These are phyloP conservation scores for Hirundo rustica DNA, from an alignment of 2,797 vertebrate species.

Conservation along the genomic window DNA sequence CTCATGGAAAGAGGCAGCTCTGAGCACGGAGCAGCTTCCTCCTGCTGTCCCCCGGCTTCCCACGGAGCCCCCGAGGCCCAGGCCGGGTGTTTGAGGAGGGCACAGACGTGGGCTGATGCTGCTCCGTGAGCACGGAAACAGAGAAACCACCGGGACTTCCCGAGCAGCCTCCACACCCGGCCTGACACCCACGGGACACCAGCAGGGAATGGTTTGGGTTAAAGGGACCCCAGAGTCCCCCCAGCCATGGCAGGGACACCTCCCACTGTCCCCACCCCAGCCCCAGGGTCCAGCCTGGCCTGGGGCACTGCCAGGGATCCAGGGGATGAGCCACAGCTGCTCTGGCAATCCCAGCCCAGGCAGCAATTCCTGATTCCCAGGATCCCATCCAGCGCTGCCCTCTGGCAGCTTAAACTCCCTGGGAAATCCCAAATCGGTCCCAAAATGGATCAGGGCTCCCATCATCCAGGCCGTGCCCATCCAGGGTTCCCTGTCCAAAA, in stretches of 20 bases:
- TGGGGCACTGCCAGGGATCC: not conserved
- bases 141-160: not conserved
- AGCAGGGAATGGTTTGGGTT: accelerated
- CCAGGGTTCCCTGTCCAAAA: not conserved
- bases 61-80: accelerated
- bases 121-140: not conserved
- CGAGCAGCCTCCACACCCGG: accelerated
- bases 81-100: not conserved
- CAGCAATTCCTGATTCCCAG: not conserved
- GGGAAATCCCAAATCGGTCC: not conserved
- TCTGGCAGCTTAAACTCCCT: not conserved
- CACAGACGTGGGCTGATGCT: not conserved
- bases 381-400: accelerated
- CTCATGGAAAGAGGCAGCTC: not conserved
- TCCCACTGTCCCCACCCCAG: not conserved
- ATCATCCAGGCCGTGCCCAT: not conserved
- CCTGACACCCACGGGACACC: not conserved
- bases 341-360: too few relatives aligned
- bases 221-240: not conserved
- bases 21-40: not conserved
- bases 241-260: not conserved
- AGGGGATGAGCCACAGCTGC: not conserved
- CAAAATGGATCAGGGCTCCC: not conserved
- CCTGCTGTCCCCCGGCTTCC: not conserved
- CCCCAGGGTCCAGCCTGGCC: not conserved